A percentile compares a stretch with the other conserved stretches of the same genome.
Evolutionary conservation across 2,797 vertebrate genomes (phyloP).

Genomic region (Gobionotothen gibberifrons): DNA sequence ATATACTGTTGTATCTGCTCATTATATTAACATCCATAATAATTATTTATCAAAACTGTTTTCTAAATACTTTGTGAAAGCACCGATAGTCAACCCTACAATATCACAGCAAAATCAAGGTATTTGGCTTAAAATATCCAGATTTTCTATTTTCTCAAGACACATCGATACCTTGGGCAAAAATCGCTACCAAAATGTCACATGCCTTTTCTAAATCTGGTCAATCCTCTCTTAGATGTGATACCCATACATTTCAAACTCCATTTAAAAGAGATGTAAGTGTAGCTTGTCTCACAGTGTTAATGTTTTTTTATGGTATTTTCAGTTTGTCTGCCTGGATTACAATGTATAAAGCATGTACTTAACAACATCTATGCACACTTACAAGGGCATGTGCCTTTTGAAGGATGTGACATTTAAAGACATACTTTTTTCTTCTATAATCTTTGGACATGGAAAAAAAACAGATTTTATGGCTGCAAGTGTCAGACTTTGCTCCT

Average conservation of each 20-base stretch:
- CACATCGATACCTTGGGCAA: too few relatives aligned
- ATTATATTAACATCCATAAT: too few relatives aligned
- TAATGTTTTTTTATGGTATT: background rate
- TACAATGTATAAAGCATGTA: background rate
- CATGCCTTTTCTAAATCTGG: background rate
- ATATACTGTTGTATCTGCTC: too few relatives aligned
- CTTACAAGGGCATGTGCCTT: slow-evolving; percentile 2
- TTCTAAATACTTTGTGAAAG: too few relatives aligned
- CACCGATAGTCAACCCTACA: too few relatives aligned
- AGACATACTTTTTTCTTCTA: background rate
- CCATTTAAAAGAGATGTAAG: background rate
- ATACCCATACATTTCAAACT: background rate
- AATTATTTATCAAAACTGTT: too few relatives aligned
- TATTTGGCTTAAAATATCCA: too few relatives aligned
- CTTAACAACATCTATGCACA: background rate
- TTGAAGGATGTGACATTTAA: background rate
- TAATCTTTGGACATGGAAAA: background rate
- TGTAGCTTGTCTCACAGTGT: background rate
- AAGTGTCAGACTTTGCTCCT: slow-evolving; percentile 31
- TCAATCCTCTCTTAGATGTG: background rate
- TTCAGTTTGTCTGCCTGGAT: background rate
- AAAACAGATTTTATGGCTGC: too few relatives aligned
- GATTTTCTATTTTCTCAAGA: too few relatives aligned
- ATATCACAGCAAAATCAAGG: too few relatives aligned
- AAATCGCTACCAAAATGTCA: too few relatives aligned